Evolutionary conservation across 2,113 vertebrate species (phyloP).

Genomic region (Psettodes erumei): DNA sequence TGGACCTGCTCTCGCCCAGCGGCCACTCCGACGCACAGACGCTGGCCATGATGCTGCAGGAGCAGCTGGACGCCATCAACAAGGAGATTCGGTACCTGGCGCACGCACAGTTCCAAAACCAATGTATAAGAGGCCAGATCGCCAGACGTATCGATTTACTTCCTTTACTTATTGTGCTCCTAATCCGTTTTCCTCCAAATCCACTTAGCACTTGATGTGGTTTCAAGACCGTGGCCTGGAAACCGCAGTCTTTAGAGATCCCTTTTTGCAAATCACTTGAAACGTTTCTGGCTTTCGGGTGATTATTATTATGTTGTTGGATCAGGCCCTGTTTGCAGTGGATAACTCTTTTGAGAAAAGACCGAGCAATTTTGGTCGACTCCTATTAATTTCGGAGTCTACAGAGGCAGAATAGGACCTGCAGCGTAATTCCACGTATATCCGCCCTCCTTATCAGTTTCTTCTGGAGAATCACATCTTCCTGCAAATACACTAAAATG

Average conservation of each 20-base stretch:
- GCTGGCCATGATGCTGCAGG: constrained; percentile 99
- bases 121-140: constrained; percentile 3
- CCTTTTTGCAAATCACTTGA: not conserved
- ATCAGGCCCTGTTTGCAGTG: not conserved
- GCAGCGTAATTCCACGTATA: not conserved
- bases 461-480: not conserved
- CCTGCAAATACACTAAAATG: not conserved
- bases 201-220: not conserved
- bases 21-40: constrained; percentile 98
- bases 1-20: constrained; percentile 96
- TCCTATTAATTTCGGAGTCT: not conserved
- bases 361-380: not conserved
- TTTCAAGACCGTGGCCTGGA: constrained; percentile 4
- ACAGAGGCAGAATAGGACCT: not conserved
- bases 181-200: constrained; percentile 24
- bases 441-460: not conserved
- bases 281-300: not conserved
- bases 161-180: not conserved
- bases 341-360: too few relatives aligned
- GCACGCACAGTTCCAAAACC: not conserved
- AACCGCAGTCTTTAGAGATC: not conserved
- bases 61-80: constrained; percentile 98
- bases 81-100: constrained; percentile 95
- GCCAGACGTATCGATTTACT: constrained; percentile 36
- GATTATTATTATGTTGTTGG: not conserved